Percentiles rank a stretch among this genome's conserved stretches.
phyloP scores from a whole-genome alignment of 1,140 invertebrate species.

The Phthorimaea operculella region DNA sequence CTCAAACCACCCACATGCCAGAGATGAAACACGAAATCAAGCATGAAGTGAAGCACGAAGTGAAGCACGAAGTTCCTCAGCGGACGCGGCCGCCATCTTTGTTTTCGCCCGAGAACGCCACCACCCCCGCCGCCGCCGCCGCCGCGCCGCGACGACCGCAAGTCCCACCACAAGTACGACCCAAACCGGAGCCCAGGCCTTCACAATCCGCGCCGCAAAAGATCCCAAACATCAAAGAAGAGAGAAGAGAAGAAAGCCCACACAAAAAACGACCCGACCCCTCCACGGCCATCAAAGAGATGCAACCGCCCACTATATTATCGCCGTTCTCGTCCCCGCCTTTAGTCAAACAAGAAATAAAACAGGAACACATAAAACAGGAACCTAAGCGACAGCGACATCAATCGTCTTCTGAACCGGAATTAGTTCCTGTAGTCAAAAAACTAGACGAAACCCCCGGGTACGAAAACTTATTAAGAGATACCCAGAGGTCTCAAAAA shows the following conservation, averaged over 20 bases:
- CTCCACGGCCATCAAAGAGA: constrained; percentile 40
- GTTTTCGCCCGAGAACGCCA: constrained; percentile 54
- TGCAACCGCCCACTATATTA: constrained; percentile 54
- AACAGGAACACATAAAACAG: constrained; percentile 9
- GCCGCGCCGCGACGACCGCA: constrained; percentile 31
- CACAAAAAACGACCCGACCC: constrained; percentile 42
- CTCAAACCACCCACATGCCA: constrained; percentile 19
- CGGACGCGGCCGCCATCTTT: constrained; percentile 49
- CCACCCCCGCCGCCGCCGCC: constrained; percentile 37
- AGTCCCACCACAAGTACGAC: constrained; percentile 16
- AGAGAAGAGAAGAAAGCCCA: constrained; percentile 33
- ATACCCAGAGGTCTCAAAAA: constrained; percentile 40
- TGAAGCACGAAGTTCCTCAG: constrained; percentile 25
- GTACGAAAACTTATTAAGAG: constrained; percentile 51
- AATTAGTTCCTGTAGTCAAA: constrained; percentile 52
- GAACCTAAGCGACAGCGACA: constrained; percentile 31
- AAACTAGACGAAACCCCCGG: constrained; percentile 60
- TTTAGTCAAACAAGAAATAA: background rate
- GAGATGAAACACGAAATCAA: constrained; percentile 1
- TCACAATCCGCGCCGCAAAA: constrained; percentile 17
- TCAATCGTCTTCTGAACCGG: constrained; percentile 50
- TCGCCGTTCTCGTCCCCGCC: constrained; percentile 59
- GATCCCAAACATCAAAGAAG: constrained; percentile 5
- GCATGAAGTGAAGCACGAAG: too few relatives aligned
- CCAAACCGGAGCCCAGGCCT: constrained; percentile 21